Evolutionary conservation across 2,113 vertebrate genomes (phyloP).

Genomic region (Neolamprologus falcicula): DNA sequence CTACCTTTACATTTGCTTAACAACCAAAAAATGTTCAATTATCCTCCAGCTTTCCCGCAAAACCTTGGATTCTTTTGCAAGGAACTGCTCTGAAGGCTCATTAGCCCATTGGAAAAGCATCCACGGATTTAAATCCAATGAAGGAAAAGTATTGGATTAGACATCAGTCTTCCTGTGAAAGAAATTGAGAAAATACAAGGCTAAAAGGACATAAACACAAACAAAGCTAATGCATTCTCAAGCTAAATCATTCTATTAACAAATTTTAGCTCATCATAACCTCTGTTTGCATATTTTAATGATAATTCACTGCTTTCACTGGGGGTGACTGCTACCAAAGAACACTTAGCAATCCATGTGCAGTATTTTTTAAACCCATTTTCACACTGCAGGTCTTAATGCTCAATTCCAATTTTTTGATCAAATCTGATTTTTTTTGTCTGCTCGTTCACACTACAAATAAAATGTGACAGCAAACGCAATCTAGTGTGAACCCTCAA

Average conservation of each 20-base stretch:
- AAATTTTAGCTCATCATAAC: background rate
- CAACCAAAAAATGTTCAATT: background rate
- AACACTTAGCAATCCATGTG: background rate
- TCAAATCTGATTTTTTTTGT: background rate
- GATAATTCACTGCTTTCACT: background rate
- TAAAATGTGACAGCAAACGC: background rate
- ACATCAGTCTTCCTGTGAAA: background rate
- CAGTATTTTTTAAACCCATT: background rate
- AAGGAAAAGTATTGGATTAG: background rate
- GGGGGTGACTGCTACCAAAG: background rate
- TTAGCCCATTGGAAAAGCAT: background rate
- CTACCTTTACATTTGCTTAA: background rate
- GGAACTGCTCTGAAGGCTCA: background rate
- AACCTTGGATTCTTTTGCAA: background rate
- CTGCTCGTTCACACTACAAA: background rate
- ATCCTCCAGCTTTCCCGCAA: background rate
- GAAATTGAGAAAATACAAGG: background rate
- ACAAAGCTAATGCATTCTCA: background rate
- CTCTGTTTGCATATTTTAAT: background rate
- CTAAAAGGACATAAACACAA: background rate
- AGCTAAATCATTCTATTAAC: background rate
- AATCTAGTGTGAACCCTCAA: fast-evolving
- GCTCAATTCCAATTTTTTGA: background rate
- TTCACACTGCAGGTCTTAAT: background rate
- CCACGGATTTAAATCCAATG: background rate